A percentile compares a stretch with the other conserved stretches of the same genome.
phyloP scores from a whole-genome alignment of 2,797 vertebrate genomes.

The Saxicola maurus region DNA sequence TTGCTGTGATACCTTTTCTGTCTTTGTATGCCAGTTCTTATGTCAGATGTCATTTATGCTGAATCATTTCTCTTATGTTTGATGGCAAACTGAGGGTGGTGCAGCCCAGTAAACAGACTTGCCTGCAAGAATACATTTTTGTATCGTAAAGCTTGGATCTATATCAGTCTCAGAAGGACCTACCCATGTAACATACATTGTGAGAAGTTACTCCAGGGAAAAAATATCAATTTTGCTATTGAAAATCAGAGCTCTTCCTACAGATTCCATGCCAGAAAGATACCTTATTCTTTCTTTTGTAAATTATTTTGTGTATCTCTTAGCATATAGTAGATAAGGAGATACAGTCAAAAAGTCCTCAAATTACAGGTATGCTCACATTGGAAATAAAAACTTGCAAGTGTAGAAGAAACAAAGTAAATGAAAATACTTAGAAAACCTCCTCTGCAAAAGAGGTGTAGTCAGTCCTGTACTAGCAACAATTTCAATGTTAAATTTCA shows the following conservation, averaged over 20 bases:
- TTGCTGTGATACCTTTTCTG: neutral
- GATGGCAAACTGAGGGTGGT: neutral
- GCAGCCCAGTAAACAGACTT: neutral
- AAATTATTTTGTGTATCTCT: neutral
- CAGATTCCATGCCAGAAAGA: neutral
- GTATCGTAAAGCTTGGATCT: neutral
- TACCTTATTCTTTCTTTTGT: neutral
- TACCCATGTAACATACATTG: neutral
- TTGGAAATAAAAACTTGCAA: neutral
- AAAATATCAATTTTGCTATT: neutral
- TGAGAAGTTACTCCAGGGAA: neutral
- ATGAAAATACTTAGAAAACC: neutral
- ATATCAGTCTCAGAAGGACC: neutral
- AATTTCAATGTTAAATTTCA: neutral
- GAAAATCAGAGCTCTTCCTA: neutral
- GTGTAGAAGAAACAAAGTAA: neutral
- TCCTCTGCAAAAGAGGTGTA: neutral
- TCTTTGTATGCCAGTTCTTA: neutral
- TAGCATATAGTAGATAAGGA: neutral
- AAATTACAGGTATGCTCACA: too few relatives aligned
- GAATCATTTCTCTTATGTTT: neutral
- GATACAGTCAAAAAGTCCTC: too few relatives aligned
- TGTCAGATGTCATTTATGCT: neutral
- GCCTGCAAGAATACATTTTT: neutral
- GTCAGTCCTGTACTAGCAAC: neutral